Base-by-base conservation (phyloP, 1,140 invertebrate genomes). In the Euglossa dilemma region DNA sequence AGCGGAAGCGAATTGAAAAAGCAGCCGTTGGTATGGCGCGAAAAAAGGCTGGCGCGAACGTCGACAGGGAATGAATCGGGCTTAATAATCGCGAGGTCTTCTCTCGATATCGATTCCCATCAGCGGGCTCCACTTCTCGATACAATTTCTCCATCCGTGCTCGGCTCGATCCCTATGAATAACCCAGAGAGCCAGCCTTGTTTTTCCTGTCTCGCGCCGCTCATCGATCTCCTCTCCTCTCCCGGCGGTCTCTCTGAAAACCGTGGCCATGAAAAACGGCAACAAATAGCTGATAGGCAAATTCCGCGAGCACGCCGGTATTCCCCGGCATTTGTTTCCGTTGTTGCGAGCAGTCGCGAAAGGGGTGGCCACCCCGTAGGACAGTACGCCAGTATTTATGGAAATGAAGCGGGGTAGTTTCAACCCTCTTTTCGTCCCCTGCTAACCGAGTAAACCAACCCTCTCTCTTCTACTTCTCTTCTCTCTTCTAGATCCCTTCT, bases 391-490 rank as follows among this genome's bases (percentile, higher is more conserved):
- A 91, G 91, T 92, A 94, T 94, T 93, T 93, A 93, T 93, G 93
- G 91, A 93, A 94, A 94, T 93, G 90, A 93, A 93, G 90, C 83
- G 87, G 91, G 89, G 91, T 91, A 91, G 88, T 91, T 90, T 90
- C 89, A 91, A 90, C 89, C 87, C 91, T 89, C 90, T 91, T 91
- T 89, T 85, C 86, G 64, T 64, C 84, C 25, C 6, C 23, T 56
- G 52, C 59, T 56, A 63, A 52, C 69, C 69, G 69, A 71, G 45
- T 70, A 70, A 73, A 18, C 67, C 63, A 36, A 36, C 6, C 45
- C 67, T 18, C 45, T 23, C 7, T 16, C 45, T 43, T 45, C 36
- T 84, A 18, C 57, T 80, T 75, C n/a, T 64, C 70, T 61, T 63
- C 14, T 79, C 73, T 81, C 71, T 25, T 86, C 66, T 67, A 0